These are phyloP conservation scores for Poeciliopsis presidionis DNA, from an alignment of 2,797 vertebrate genomes.

Conservation along the genomic window DNA sequence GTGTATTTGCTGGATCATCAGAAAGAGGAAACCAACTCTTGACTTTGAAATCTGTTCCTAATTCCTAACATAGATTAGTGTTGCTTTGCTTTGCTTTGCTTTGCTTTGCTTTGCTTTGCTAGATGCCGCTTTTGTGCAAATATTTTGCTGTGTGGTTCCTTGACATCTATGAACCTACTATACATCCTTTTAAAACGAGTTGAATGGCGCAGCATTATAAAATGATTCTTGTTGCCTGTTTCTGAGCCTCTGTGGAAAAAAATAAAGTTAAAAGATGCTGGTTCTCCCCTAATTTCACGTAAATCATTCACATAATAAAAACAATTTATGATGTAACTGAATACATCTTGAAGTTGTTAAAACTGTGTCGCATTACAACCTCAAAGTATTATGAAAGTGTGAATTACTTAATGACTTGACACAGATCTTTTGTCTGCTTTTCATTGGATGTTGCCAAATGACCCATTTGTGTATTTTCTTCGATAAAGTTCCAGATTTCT, in stretches of 20 bases:
- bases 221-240: background rate
- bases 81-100: background rate
- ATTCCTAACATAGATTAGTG: background rate
- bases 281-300: background rate
- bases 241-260: background rate
- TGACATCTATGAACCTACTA: background rate
- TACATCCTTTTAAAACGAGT: background rate
- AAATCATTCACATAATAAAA: background rate
- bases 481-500: constrained; percentile 75
- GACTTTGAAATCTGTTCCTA: background rate
- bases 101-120: background rate
- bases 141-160: background rate
- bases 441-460: background rate
- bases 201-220: background rate
- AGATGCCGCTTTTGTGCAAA: background rate
- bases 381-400: background rate
- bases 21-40: background rate
- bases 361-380: background rate
- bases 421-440: background rate
- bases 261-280: background rate
- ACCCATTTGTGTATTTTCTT: background rate
- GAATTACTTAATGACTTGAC: background rate
- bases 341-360: background rate
- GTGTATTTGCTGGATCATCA: background rate
- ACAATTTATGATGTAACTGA: background rate